Percentiles rank a stretch among this genome's conserved stretches.
Conservation (phyloP, 2,888 invertebrate genomes). For the Megamerina dolium region DNA sequence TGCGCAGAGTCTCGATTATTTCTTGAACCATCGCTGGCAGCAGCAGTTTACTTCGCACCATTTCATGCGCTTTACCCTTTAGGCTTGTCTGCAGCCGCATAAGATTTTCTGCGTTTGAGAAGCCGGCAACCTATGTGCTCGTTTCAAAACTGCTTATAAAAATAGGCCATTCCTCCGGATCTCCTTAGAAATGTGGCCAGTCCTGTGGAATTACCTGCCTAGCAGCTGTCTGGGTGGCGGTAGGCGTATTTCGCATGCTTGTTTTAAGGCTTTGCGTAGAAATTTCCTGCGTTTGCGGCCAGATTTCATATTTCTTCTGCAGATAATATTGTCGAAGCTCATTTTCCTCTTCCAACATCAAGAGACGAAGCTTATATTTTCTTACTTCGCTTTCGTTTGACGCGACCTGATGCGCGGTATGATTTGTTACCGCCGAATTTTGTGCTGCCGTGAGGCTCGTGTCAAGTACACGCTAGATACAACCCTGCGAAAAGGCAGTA, state of each 20-base stretch:
- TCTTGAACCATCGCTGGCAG: too few species aligned
- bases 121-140: constrained; percentile 17
- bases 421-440: too few species aligned
- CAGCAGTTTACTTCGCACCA: constrained; percentile 14
- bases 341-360: constrained; percentile 15
- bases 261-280: not conserved
- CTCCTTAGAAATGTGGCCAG: constrained; percentile 15
- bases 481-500: too few species aligned
- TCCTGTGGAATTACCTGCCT: constrained; percentile 16
- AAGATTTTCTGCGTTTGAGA: constrained; percentile 17
- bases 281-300: not conserved
- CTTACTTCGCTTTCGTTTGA: too few species aligned
- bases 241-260: not conserved
- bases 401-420: too few species aligned
- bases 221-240: constrained; percentile 14
- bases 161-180: constrained; percentile 20
- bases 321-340: constrained; percentile 9
- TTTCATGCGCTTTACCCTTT: constrained; percentile 13
- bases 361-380: too few species aligned
- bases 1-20: constrained; percentile 9
- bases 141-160: too few species aligned
- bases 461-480: too few species aligned
- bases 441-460: too few species aligned
- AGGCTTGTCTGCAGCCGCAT: constrained; percentile 16
- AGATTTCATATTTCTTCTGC: not conserved